Evolutionary conservation across 2,888 invertebrate species (phyloP).

Genomic region (Cosmia pyralina): DNA sequence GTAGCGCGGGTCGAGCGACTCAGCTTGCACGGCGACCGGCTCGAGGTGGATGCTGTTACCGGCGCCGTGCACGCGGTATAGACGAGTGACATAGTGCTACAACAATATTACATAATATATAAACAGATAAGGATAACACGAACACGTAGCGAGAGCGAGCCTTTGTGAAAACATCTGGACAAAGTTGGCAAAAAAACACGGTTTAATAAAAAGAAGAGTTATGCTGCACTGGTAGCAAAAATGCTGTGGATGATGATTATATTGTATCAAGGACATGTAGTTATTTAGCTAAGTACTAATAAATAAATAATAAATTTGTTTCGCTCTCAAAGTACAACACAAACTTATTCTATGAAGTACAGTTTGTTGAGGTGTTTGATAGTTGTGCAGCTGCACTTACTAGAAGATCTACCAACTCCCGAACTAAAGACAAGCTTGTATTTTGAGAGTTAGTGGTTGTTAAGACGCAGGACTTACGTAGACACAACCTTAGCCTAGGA

Average conservation of each 20-base stretch:
- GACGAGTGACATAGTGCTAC: constrained; percentile 94
- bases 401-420: no score
- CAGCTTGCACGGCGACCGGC: constrained; percentile 93
- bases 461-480: no score
- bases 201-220: neutral
- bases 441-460: no score
- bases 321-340: no score
- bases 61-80: constrained; percentile 97
- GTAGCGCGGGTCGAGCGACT: constrained; percentile 96
- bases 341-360: no score
- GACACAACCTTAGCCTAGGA: no score
- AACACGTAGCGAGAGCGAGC: neutral
- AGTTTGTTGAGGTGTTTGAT: no score
- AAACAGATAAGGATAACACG: neutral
- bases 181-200: neutral
- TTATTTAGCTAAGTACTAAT: no score
- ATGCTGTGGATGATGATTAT: neutral
- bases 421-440: no score
- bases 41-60: constrained; percentile 97
- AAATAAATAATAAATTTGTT: no score
- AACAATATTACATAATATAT: neutral
- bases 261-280: no score
- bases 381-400: no score
- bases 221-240: neutral
- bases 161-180: neutral